Conservation (phyloP, 2,113 vertebrate genomes). For the Platichthys stellatus region DNA sequence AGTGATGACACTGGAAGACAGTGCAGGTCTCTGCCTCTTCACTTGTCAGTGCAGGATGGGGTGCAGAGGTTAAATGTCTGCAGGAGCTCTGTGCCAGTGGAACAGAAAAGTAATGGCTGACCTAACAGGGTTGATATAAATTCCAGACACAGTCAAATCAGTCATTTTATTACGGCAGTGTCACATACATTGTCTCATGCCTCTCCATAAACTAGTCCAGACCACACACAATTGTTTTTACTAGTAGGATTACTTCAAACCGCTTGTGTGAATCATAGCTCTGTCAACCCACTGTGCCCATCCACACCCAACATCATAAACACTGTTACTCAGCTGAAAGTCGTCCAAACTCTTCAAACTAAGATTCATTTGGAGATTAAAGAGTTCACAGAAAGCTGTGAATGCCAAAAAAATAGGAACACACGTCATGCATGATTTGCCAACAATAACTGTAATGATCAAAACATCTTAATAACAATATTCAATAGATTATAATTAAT, state of each 20-base stretch:
- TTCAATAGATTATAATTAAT: no score
- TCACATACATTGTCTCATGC: not conserved
- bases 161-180: constrained; percentile 11
- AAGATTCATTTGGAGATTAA: no score
- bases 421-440: no score
- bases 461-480: no score
- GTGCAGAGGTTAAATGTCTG: constrained; percentile 23
- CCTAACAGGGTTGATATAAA: constrained; percentile 9
- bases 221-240: constrained; percentile 23
- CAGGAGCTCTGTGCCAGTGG: constrained; percentile 23
- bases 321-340: not conserved
- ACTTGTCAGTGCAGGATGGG: not conserved
- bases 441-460: no score
- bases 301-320: constrained; percentile 10
- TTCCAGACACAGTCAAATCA: constrained; percentile 31
- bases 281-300: not conserved
- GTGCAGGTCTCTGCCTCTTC: not conserved
- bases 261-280: constrained; percentile 18
- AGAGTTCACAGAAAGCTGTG: no score
- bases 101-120: constrained; percentile 33
- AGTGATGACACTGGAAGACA: no score
- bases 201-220: not conserved
- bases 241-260: constrained; percentile 9
- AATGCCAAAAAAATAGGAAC: not conserved
- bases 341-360: not conserved